Conservation (phyloP, 1,140 invertebrate species). For the Tetragonula clypearis region DNA sequence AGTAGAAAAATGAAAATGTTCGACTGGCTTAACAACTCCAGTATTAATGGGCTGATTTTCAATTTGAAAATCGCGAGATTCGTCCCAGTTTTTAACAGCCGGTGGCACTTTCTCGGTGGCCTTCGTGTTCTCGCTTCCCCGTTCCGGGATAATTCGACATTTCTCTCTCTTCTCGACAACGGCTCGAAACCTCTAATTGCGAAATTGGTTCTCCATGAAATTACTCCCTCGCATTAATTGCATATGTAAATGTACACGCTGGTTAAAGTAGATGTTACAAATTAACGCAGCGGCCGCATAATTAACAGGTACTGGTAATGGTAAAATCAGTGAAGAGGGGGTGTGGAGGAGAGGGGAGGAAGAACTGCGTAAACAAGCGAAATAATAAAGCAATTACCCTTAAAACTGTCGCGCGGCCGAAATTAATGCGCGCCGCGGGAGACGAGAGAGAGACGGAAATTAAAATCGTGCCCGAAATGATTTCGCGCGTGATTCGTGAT, state of each 20-base stretch:
- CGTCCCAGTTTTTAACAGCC: neutral
- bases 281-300: neutral
- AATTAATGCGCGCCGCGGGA: neutral
- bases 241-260: neutral
- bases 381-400: neutral
- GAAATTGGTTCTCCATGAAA: slow-evolving; percentile 1
- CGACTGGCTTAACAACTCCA: neutral
- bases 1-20: neutral
- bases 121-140: neutral
- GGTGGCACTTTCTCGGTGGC: neutral
- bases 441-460: neutral
- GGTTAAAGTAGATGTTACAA: slow-evolving; percentile 5
- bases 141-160: neutral
- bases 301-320: neutral
- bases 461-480: neutral
- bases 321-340: neutral
- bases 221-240: neutral
- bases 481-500: neutral
- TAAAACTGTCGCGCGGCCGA: neutral
- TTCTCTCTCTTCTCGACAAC: neutral
- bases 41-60: neutral
- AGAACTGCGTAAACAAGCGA: neutral
- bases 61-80: neutral
- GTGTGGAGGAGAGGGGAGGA: too few relatives aligned
- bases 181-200: neutral